Evolutionary conservation across 2,888 invertebrate genomes (phyloP), one percentile per base, ranked within the genome.

Genomic region (Scaptomyza parva): DNA sequence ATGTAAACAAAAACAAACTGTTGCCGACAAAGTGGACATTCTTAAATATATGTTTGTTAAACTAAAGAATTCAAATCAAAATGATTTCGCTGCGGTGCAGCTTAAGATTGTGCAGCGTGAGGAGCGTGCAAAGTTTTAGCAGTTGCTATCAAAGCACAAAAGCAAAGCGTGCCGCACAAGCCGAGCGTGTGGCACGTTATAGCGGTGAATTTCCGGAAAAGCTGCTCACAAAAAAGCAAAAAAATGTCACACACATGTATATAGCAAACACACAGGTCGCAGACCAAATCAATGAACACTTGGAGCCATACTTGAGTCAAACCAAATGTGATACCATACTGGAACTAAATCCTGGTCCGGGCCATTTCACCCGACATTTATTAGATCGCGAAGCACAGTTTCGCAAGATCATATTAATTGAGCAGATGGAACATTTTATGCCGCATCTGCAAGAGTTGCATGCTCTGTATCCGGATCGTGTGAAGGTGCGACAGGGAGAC

Each of bases 311-410:
- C 55, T 53, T 90, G 5, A 51, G 68, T 5, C 47, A 69, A 6
- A 66, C 72, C 17, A 43, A 59, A 11, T 81, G 85, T 40, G 78
- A 89, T 14, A 86, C 88, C 0, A 72, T 90, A 3, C 24, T 94
- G n/a, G 96, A 96, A 92, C 92, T 95, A 0, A 95, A 95, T 91
- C 94, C 96, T 0, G 96, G 96, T 0, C 91, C 94, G 40, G 95
- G 96, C 0, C 89, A 94, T 18, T 89, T 96, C 48, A 94, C 95
- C 2, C 70, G 81, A 0, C 89, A 92, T 71, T 92, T 94, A 75
- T 87, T 96, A 30, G 89, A 96, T 4, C 86, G 93, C 7, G 89
- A 89, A 70, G 72, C 75, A 17, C 64, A 81, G 40, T 90, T 93
- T 24, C 91, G 92, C 8, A 89, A 91, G 44, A 91, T 96, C 12